These are phyloP conservation scores for Rhagologus leucostigma DNA, from an alignment of 2,113 vertebrate genomes.

Conservation along the genomic window DNA sequence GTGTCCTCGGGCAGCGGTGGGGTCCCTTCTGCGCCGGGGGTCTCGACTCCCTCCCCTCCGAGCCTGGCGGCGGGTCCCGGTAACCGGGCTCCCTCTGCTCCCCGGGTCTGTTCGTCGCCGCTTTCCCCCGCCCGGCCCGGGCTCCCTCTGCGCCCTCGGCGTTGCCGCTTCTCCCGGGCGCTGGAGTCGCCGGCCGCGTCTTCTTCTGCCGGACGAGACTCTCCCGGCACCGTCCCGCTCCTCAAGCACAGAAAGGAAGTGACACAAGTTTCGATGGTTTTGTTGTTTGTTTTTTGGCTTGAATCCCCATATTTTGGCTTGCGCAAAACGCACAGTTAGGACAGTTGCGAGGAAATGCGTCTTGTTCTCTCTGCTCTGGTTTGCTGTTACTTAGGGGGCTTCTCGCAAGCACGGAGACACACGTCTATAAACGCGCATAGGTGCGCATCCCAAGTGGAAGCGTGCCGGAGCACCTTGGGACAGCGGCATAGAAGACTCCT, in stretches of 20 bases:
- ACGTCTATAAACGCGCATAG: rapidly evolving
- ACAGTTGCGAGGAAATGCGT: rapidly evolving
- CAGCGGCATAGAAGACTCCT: rapidly evolving
- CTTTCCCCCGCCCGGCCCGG: not conserved
- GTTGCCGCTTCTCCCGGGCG: not conserved
- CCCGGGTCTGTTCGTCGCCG: not conserved
- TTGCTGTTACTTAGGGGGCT: not conserved
- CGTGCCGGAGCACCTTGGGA: rapidly evolving
- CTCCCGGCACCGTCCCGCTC: not conserved
- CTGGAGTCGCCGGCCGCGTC: rapidly evolving
- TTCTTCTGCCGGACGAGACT: rapidly evolving
- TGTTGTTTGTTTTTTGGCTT: not conserved
- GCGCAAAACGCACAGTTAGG: not conserved
- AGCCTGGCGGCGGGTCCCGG: not conserved
- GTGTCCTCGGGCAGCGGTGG: too few relatives aligned
- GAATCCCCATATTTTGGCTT: not conserved
- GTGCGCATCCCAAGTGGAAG: not conserved
- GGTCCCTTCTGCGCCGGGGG: not conserved
- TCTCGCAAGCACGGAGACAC: not conserved
- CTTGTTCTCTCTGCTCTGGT: not conserved
- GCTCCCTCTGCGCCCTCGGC: too few relatives aligned
- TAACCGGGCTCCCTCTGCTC: not conserved
- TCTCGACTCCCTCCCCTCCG: not conserved
- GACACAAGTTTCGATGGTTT: not conserved
- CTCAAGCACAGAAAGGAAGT: not conserved